Base-by-base conservation (phyloP, 2,113 vertebrate species). In the Syngnathus scovelli region DNA sequence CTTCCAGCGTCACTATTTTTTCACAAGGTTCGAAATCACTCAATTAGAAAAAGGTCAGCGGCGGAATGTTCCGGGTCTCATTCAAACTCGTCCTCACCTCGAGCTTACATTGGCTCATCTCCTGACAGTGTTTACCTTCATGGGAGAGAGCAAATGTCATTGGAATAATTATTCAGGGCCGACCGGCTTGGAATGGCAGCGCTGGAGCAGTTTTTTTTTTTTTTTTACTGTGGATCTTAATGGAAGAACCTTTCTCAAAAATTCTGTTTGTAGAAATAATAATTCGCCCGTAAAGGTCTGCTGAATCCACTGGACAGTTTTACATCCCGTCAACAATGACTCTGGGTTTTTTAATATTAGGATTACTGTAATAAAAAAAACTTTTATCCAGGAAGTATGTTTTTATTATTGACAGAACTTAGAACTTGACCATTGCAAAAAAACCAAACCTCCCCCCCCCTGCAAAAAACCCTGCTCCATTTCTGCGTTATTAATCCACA, bases 11-110 rank as follows among this genome's bases (percentile, higher is more conserved):
- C 16, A 1, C 41, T 27, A n/a, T 71, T 44, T 7, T 54, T 71
- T 51, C 63, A 63, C 15, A 79, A 85, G 64, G 48, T 78, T 83
- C 70, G 8, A 0, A 16, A 69, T 64, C 69, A 70, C 75, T 84
- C 72, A 87, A 89, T 90, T 88, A 88, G 74, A 82, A 41, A 84
- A 90, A 89, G 89, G 87, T 89, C 87, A 87, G 43, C 51, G 10
- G 69, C 71, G 70, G 69, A 49, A 16, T 18, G 63, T 67, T 77
- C 12, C 71, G 49, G 77, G 59, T 77, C 75, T 82, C 72, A 68
- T 76, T 81, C 61, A 64, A 69, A 66, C 71, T 59, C 64, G 68
- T 75, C 68, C 78, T 70, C 77, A 69, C 76, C 76, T 65, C 80
- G 49, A 72, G 70, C 67, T 72, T 73, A 64, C 19, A 61, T 54